Percentiles rank a stretch among this genome's conserved stretches.
Evolutionary conservation across 2,888 invertebrate genomes (phyloP).

Genomic region (Perizoma affinitatum): DNA sequence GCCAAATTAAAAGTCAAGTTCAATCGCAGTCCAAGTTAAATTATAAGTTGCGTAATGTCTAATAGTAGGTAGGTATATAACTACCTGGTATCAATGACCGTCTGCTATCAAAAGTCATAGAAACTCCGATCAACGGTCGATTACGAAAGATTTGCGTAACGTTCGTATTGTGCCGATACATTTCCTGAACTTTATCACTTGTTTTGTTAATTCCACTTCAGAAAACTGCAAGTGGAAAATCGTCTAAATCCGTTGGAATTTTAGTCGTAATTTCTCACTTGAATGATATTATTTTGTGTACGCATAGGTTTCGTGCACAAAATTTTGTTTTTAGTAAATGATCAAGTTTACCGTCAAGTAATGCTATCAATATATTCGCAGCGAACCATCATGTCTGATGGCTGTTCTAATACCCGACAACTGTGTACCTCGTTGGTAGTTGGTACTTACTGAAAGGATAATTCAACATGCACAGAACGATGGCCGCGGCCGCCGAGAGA

Average conservation of each 20-base stretch:
- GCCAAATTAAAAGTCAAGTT: no score
- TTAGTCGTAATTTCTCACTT: not conserved
- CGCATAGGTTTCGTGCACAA: no score
- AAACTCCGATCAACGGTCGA: conserved; percentile 32
- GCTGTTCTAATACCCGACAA: no score
- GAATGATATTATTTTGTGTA: no score
- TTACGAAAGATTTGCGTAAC: conserved; percentile 46
- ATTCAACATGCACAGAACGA: conserved; percentile 88
- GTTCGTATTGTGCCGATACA: conserved; percentile 29
- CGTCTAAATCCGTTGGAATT: conserved; percentile 22
- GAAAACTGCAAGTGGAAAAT: conserved; percentile 33
- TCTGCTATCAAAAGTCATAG: conserved; percentile 36
- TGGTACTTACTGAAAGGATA: conserved; percentile 88
- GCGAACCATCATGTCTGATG: no score
- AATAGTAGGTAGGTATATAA: not conserved
- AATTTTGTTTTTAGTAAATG: no score
- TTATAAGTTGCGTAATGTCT: no score
- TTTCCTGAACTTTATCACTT: conserved; percentile 35
- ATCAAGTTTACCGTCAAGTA: no score
- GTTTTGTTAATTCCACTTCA: conserved; percentile 45
- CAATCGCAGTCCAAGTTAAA: no score
- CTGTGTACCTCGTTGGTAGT: no score
- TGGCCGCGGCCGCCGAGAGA: conserved; percentile 89
- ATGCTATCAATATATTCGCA: no score
- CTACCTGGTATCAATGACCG: conserved; percentile 16